phyloP scores from a whole-genome alignment of 37 sponge, comb jelly and placozoan genomes.

The Halichondria panicea region DNA sequence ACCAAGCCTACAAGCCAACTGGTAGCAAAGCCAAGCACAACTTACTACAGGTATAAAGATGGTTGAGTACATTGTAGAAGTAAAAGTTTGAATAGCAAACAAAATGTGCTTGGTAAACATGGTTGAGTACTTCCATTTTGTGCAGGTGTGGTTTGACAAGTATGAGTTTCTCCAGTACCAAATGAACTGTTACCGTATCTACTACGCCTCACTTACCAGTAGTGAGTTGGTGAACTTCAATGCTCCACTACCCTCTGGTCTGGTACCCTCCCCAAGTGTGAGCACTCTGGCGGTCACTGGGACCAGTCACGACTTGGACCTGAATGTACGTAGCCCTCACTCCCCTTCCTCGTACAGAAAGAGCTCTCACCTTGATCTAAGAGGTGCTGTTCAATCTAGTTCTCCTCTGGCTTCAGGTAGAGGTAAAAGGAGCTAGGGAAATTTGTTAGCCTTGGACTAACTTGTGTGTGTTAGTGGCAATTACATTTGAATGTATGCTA shows the following conservation, averaged over 20 bases:
- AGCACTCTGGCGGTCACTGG: slow-evolving; percentile 71
- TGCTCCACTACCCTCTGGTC: slow-evolving; percentile 68
- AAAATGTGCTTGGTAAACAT: background rate
- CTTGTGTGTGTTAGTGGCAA: too few relatives aligned
- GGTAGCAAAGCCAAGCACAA: slow-evolving; percentile 23
- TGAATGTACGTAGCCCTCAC: too few relatives aligned
- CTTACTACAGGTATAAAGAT: slow-evolving; percentile 24
- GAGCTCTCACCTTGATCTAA: too few relatives aligned
- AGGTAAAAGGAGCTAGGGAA: too few relatives aligned
- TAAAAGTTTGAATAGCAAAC: background rate
- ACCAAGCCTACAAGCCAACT: slow-evolving; percentile 57
- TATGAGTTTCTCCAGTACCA: slow-evolving; percentile 77
- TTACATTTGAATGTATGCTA: too few relatives aligned
- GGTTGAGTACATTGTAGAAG: too few relatives aligned
- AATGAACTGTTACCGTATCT: slow-evolving; percentile 65
- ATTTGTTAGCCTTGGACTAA: too few relatives aligned
- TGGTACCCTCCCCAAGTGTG: slow-evolving; percentile 76
- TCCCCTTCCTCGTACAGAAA: too few relatives aligned
- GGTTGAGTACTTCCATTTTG: background rate
- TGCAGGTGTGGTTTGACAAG: slow-evolving; percentile 82
- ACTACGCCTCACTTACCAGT: slow-evolving; percentile 44
- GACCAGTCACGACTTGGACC: slow-evolving; percentile 11
- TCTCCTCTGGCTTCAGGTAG: too few relatives aligned
- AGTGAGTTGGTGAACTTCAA: slow-evolving; percentile 42
- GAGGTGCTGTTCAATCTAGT: too few relatives aligned